These are phyloP conservation scores for Theretra japonica DNA, from an alignment of 2,888 invertebrate species.

Conservation along the genomic window DNA sequence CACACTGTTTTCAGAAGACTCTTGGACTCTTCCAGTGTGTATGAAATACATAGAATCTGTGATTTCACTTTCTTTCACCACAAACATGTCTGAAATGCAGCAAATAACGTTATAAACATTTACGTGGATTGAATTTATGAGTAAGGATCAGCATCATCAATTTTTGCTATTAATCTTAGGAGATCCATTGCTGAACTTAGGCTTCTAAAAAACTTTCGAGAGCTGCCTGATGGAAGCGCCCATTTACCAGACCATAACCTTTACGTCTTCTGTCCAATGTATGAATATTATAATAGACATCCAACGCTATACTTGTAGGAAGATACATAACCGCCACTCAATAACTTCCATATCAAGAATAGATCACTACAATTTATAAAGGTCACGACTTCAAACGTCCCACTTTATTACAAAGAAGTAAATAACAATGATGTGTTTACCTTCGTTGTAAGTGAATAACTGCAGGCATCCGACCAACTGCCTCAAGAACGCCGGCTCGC, in stretches of 20 bases:
- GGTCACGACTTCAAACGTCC: neutral
- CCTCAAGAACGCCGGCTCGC: slow-evolving; percentile 68
- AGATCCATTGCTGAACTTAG: no score
- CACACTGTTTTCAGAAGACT: slow-evolving; percentile 45
- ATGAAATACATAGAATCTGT: slow-evolving; percentile 73
- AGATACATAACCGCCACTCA: no score
- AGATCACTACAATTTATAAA: neutral
- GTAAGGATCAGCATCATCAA: neutral
- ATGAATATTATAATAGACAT: no score
- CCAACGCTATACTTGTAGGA: no score
- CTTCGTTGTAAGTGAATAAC: slow-evolving; percentile 63
- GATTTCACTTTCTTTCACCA: slow-evolving; percentile 69
- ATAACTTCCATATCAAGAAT: no score
- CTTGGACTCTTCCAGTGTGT: slow-evolving; percentile 64
- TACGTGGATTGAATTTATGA: neutral
- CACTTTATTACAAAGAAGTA: neutral
- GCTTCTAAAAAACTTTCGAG: no score
- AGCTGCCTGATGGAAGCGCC: no score
- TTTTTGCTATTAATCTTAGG: neutral
- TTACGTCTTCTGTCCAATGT: no score
- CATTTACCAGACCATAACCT: no score
- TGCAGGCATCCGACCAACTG: slow-evolving; percentile 69
- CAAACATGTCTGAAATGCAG: slow-evolving; percentile 60
- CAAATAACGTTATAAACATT: neutral
- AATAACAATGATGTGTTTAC: slow-evolving; percentile 43